Base-by-base conservation (phyloP, 2,113 vertebrate genomes). In the Lagopus muta region DNA sequence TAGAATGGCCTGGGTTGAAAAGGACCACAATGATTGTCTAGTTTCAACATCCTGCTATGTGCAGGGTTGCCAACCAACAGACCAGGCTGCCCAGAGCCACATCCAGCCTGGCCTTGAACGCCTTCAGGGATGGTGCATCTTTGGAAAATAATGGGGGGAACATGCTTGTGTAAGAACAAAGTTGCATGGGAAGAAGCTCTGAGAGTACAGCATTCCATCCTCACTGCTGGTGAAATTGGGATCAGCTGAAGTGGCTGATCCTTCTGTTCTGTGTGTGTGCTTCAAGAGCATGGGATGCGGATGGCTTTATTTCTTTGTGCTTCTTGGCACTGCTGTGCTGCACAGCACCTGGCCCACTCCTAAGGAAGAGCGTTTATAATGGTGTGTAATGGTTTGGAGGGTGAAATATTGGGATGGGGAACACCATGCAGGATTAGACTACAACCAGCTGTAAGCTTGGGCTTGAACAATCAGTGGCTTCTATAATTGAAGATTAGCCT, bases 401-500 rank as follows among this genome's bases (percentile, higher is more conserved):
- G 43, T 55, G 22, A 47, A 74, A 42, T 34, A 34, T 71, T 89
- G 24, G 32, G 28, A 84, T 25, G 61, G 21, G 43, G 57, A 50
- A 54, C 50, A 48, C 38, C 34, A 13, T 64, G 79, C 50, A 65
- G 76, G 87, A 89, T 90, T 93, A 86, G 72, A 52, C 69, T 67
- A 52, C 61, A 94, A 70, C 55, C 82, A 91, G 55, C 82, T 87
- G 13, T 69, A 91, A 95, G 89, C 57, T 55, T 45, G 78, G 48
- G 76, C 85, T 88, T 95, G 92, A 94, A 83, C 85, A 92, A 93
- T 92, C 88, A 96, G 81, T 85, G 45, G 42, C 60, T 92, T 42
- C 88, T 77, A 30, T 24, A 86, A 78, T 24, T 81, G 86, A 84
- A 90, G 90, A 91, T 96, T 75, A 90, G 82, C 66, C 61, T 90